Percentiles rank a stretch among this genome's conserved stretches.
These are phyloP conservation scores for Liopterus haemorrhoidalis DNA, from an alignment of 2,888 invertebrate species.

Conservation along the genomic window DNA sequence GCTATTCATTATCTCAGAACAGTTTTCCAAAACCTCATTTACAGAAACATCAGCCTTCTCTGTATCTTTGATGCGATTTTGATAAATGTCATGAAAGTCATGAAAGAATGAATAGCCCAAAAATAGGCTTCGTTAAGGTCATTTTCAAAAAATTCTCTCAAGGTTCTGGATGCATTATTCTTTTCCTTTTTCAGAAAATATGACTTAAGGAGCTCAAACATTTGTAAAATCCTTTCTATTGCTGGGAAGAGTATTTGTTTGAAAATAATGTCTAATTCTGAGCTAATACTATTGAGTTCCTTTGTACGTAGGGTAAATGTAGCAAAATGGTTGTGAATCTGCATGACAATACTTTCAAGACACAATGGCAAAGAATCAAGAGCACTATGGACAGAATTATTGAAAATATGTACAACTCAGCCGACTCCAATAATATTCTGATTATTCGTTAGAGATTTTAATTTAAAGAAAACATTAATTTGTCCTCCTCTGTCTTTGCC, in stretches of 20 bases:
- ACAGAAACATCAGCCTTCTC: no score
- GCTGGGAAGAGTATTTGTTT: slow-evolving; percentile 15
- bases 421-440: slow-evolving; percentile 16
- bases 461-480: slow-evolving; percentile 16
- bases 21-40: no score
- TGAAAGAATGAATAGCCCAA: slow-evolving; percentile 10
- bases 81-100: no score
- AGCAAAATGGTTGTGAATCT: slow-evolving; percentile 15
- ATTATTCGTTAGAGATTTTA: slow-evolving; percentile 9
- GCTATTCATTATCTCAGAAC: slow-evolving; percentile 23
- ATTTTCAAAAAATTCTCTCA: slow-evolving; percentile 14
- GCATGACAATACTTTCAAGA: slow-evolving; percentile 10
- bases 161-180: slow-evolving; percentile 16
- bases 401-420: slow-evolving; percentile 15
- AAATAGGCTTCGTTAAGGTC: slow-evolving; percentile 14
- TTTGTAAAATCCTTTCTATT: slow-evolving; percentile 16
- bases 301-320: slow-evolving; percentile 6
- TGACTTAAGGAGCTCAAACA: slow-evolving; percentile 15
- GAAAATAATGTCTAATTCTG: slow-evolving; percentile 8
- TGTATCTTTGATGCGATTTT: no score
- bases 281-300: not conserved
- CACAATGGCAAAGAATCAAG: slow-evolving; percentile 11
- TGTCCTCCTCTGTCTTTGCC: slow-evolving; percentile 14
- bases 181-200: slow-evolving; percentile 18
- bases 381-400: slow-evolving; percentile 14